Evolutionary conservation across 2,888 invertebrate genomes (phyloP).

Genomic region (Mesopsocus fuscifrons): DNA sequence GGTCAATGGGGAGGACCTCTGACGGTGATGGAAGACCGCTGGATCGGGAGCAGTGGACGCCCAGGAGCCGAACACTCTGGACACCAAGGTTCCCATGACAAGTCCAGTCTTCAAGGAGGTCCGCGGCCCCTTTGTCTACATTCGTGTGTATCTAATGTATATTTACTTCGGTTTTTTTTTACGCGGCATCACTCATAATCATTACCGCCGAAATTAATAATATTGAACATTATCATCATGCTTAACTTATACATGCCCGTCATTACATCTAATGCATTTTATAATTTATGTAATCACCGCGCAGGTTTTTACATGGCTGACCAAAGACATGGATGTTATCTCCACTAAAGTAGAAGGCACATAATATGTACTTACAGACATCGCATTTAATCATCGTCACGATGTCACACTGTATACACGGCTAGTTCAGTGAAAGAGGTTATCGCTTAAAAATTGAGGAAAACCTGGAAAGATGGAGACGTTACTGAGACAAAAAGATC

Average conservation of each 20-base stretch:
- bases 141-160: slow-evolving; percentile 10
- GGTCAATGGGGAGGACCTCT: too few species aligned
- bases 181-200: slow-evolving; percentile 9
- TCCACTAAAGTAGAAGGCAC: too few species aligned
- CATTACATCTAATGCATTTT: slow-evolving; percentile 8
- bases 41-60: neutral
- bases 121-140: slow-evolving; percentile 10
- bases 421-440: too few species aligned
- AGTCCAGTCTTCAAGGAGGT: slow-evolving; percentile 4
- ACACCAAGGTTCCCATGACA: slow-evolving; percentile 4
- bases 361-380: too few species aligned
- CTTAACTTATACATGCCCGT: slow-evolving; percentile 8
- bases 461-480: too few species aligned
- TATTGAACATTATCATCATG: slow-evolving; percentile 9
- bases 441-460: too few species aligned
- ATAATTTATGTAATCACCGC: slow-evolving; percentile 10
- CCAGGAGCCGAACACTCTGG: neutral
- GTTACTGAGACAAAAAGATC: too few species aligned
- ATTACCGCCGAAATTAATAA: slow-evolving; percentile 1
- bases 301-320: slow-evolving; percentile 7
- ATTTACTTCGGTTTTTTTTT: slow-evolving; percentile 9
- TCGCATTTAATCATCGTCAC: too few species aligned
- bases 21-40: neutral
- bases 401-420: too few species aligned
- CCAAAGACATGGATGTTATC: too few species aligned